Evolutionary conservation across 2,888 invertebrate species (phyloP), one percentile per base, ranked within the genome.

Genomic region (Lasius platythorax): DNA sequence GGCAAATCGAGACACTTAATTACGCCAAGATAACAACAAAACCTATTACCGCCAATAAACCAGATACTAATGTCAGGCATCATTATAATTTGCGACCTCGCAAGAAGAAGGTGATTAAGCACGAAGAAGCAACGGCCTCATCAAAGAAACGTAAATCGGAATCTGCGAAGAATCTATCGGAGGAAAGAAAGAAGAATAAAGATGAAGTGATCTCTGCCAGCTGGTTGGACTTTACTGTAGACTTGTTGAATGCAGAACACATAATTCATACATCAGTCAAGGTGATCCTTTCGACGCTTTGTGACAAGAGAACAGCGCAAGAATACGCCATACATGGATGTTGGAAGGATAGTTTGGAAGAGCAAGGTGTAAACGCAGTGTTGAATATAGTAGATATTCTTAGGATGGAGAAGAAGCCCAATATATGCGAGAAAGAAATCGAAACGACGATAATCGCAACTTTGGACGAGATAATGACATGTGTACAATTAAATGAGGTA

Each of bases 321-420:
- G 23, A 66, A 37, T 87, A 90, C 3, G 84, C 78, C 74, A 81
- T 30, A 18, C 72, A 63, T 2, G 84, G 82, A 40, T 76, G 46
- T 92, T 97, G 91, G 92, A 75, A 75, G 23, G 63, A 67, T 37
- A 88, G 86, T 18, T 74, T 91, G 30, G 88, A 90, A 37, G 75
- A 83, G 2, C 75, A 89, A 75, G 90, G 88, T 9, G 43, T 92
- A 15, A 79, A 85, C 4, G 83, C 88, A 0, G 33, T 92, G 30
- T 18, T 91, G 18, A 83, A 87, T 70, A 76, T 89, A n/a, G 82
- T 74, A 4, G 82, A 89, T 11, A 64, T 85, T 46, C 75, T 87
- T 18, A 86, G 83, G 50, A 50, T 43, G 4, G 86, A 87, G 28
- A 82, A 70, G 37, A 86, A 85, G 28, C 79, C 83, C 8, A 61